phyloP scores from a whole-genome alignment of 2,797 vertebrate species.

The Cyclopterus lumpus region DNA sequence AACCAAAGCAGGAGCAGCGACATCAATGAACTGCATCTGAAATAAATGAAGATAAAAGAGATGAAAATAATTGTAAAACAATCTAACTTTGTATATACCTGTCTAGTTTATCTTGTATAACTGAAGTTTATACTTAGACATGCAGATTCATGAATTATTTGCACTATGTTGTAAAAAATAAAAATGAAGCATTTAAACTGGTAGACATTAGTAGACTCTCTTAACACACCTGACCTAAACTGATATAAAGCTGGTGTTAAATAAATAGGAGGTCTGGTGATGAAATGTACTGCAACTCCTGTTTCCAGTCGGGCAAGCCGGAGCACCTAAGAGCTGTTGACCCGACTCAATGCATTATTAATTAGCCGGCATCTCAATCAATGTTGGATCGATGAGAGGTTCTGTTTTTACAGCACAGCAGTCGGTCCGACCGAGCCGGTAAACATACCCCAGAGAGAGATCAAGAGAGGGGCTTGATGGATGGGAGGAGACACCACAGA shows the following conservation, averaged over 20 bases:
- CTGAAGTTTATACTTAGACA: not conserved
- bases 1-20: not conserved
- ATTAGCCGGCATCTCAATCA: conserved; percentile 88
- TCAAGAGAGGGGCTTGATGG: conserved; percentile 72
- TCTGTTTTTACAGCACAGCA: conserved; percentile 86
- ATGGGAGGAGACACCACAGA: not conserved
- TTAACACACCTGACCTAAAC: conserved; percentile 3
- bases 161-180: not conserved
- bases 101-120: not conserved
- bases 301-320: conserved; percentile 72
- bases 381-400: conserved; percentile 87
- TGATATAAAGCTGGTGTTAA: not conserved
- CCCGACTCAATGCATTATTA: conserved; percentile 90
- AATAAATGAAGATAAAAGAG: rapidly evolving
- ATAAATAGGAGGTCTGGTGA: not conserved
- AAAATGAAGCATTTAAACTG: not conserved
- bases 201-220: not conserved
- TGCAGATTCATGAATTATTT: not conserved
- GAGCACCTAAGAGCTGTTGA: conserved; percentile 66
- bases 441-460: conserved; percentile 84
- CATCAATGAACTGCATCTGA: not conserved
- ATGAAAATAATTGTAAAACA: not conserved
- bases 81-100: not conserved
- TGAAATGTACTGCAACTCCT: conserved; percentile 42
- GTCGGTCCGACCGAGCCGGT: conserved; percentile 73